Percentiles rank a stretch among this genome's conserved stretches.
These are phyloP conservation scores for Heptranchias perlo DNA, from an alignment of 2,113 vertebrate species.

Conservation along the genomic window DNA sequence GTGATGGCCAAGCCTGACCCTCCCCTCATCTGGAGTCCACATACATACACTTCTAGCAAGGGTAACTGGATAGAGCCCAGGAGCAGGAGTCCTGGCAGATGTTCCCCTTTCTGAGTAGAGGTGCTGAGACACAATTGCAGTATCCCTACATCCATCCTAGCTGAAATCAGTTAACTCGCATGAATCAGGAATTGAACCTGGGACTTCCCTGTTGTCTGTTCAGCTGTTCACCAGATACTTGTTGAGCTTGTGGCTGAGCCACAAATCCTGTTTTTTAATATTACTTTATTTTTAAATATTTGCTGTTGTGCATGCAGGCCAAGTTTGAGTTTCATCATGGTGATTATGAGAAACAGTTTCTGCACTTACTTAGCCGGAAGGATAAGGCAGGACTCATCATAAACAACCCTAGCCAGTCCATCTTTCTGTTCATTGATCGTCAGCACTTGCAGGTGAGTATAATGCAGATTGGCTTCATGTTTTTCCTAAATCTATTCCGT, in stretches of 20 bases:
- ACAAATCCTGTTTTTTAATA: background rate
- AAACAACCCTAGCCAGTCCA: slow-evolving; percentile 87
- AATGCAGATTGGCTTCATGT: background rate
- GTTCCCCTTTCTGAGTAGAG: background rate
- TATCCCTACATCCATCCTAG: background rate
- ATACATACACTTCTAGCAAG: background rate
- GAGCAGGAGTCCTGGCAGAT: background rate
- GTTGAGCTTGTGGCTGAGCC: background rate
- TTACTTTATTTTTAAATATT: background rate
- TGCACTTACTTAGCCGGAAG: slow-evolving; percentile 93
- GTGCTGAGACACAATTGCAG: background rate
- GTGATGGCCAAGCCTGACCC: background rate
- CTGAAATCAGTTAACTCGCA: background rate
- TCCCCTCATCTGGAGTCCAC: background rate
- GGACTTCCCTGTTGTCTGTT: background rate
- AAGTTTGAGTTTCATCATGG: slow-evolving; percentile 99
- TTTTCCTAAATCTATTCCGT: background rate
- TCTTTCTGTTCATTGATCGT: slow-evolving; percentile 98
- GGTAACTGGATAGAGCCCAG: no score
- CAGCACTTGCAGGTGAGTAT: slow-evolving; percentile 88
- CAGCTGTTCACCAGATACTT: background rate
- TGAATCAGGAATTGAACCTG: background rate
- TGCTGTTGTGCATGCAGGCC: slow-evolving; percentile 64
- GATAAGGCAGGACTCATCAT: slow-evolving; percentile 96
- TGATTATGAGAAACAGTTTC: slow-evolving; percentile 99